Evolutionary conservation across 2,113 vertebrate genomes (phyloP).

Genomic region (Heterotis niloticus): DNA sequence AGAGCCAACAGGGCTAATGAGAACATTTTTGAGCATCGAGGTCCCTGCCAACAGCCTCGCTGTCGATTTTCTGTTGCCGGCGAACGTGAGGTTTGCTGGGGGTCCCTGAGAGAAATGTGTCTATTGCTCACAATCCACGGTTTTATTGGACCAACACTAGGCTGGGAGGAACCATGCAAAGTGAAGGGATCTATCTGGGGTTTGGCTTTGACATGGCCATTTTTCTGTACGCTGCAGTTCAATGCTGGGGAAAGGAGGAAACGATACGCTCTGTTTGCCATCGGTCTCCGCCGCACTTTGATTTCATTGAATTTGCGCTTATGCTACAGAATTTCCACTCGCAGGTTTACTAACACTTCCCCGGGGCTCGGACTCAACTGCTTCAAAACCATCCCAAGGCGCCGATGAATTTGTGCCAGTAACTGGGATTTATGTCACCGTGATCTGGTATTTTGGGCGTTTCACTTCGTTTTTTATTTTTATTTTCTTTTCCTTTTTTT

Average conservation of each 20-base stretch:
- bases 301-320: conserved; percentile 2
- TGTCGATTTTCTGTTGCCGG: background rate
- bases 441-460: background rate
- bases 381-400: background rate
- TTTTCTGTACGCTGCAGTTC: background rate
- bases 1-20: background rate
- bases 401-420: background rate
- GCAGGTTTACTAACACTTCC: background rate
- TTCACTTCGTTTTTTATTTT: background rate
- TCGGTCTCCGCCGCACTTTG: background rate
- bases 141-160: background rate
- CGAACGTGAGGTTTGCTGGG: background rate
- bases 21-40: background rate
- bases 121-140: background rate
- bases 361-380: background rate
- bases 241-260: background rate
- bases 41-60: too few relatives aligned
- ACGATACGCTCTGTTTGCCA: background rate
- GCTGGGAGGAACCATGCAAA: background rate
- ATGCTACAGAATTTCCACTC: conserved; percentile 8
- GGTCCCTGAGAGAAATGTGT: background rate
- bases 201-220: background rate
- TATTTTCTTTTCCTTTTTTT: background rate
- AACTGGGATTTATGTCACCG: conserved; percentile 1
- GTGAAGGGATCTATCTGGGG: background rate